A percentile compares a stretch with the other conserved stretches of the same genome.
Conservation (phyloP, 2,888 invertebrate genomes). For the Drosophila atripex region DNA sequence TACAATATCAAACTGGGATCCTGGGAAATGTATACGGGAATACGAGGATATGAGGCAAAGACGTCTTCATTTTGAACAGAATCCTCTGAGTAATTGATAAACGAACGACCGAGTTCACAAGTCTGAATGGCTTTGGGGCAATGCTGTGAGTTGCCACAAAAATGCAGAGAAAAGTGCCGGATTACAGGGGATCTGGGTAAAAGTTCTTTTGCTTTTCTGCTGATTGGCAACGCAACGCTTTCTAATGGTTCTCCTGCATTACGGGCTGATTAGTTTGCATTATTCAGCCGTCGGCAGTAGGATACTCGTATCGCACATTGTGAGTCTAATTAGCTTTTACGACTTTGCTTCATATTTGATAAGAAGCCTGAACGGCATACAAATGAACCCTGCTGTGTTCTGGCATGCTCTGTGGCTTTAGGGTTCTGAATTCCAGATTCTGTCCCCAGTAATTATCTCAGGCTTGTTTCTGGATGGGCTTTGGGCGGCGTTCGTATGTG, state of each 20-base stretch:
- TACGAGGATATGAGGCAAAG: not conserved
- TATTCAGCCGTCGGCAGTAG: constrained; percentile 57
- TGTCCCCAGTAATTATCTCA: constrained; percentile 63
- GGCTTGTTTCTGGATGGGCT: constrained; percentile 9
- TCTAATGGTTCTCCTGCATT: constrained; percentile 52
- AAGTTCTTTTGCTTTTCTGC: constrained; percentile 38
- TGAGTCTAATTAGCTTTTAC: constrained; percentile 78
- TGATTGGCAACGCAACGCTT: constrained; percentile 20
- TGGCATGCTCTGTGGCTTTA: constrained; percentile 24
- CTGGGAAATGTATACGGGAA: constrained; percentile 4
- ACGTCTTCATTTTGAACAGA: constrained; percentile 20
- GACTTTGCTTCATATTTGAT: constrained; percentile 80
- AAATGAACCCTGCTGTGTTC: constrained; percentile 58
- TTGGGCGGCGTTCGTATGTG: constrained; percentile 47
- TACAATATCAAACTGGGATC: constrained; percentile 3
- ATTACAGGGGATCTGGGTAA: constrained; percentile 30
- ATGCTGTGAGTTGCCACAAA: not conserved
- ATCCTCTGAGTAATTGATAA: constrained; percentile 37
- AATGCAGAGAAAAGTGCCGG: constrained; percentile 6
- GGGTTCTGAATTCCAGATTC: constrained; percentile 11
- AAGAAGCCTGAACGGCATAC: constrained; percentile 74
- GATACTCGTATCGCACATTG: constrained; percentile 50
- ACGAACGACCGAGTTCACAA: constrained; percentile 24
- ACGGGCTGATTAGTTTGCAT: constrained; percentile 68
- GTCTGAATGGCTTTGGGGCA: constrained; percentile 7